Base-by-base conservation (phyloP, 2,797 vertebrate genomes). In the Microhierax caerulescens region DNA sequence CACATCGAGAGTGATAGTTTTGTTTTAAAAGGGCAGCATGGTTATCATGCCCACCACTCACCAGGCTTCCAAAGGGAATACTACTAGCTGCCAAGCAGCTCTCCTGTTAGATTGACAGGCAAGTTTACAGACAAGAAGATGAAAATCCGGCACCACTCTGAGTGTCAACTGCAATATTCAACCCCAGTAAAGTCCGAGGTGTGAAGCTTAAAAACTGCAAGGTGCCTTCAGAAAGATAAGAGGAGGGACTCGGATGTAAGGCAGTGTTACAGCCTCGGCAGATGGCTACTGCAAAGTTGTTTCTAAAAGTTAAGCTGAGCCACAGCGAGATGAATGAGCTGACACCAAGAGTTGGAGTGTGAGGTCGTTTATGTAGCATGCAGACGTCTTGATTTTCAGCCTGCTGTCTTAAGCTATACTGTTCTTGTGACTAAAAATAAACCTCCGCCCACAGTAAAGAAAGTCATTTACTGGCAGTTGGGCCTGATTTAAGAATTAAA, bases 391-490 rank as follows among this genome's bases (percentile, higher is more conserved):
- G 34, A 22, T 90, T 91, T 95, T 85, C 90, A 95, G 80, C 72
- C 77, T 37, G 50, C 85, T 93, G 65, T 70, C 79, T 60, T 77
- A n/a, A 79, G 61, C 93, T 87, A 57, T 67, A 41, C 72, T 85
- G 56, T 76, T 45, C 78, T 64, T 34, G 59, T 61, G 56, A 61
- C 90, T 93, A 95, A 95, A 96, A 97, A 95, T 97, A 97, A 87
- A 89, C 72, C 22, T 48, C 78, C 82, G 85, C 60, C 34, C 77
- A 51, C 68, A 45, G 90, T 60, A 77, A 92, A 76, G 91, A 93
- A 92, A 96, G 82, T 22, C 2, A 50, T 59, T 87, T 93, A 86
- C 88, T 93, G 93, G 88, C 80, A 92, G 84, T 78, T 50, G 64
- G 47, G 68, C 60, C 78, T 20, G 21, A 77, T 50, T 75, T 87